Evolutionary conservation across 2,113 vertebrate species (phyloP).

Genomic region (Oryzias curvinotus): DNA sequence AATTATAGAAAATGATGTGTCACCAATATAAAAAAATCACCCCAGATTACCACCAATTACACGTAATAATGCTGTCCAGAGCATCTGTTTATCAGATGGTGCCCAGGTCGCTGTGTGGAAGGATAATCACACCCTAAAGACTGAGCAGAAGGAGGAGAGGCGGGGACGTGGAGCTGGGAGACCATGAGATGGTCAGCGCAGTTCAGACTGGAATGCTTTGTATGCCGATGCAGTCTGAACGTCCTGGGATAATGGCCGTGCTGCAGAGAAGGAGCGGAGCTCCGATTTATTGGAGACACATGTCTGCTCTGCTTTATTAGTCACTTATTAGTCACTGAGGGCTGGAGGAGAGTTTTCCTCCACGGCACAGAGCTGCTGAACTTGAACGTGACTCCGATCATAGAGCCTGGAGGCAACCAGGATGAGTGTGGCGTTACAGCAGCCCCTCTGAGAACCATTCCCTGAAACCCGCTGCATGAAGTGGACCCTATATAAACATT

Average conservation of each 20-base stretch:
- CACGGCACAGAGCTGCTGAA: constrained; percentile 62
- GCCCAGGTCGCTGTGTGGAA: constrained; percentile 38
- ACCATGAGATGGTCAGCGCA: constrained; percentile 47
- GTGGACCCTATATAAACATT: constrained; percentile 41
- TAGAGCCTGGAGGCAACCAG: constrained; percentile 45
- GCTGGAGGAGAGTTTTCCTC: constrained; percentile 52
- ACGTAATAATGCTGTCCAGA: constrained; percentile 70
- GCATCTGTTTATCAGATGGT: constrained; percentile 83
- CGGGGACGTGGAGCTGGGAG: constrained; percentile 39
- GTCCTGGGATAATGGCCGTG: constrained; percentile 54
- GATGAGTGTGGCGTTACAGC: constrained; percentile 52
- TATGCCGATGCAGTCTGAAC: constrained; percentile 48
- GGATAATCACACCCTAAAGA: constrained; percentile 26
- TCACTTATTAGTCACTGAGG: constrained; percentile 71
- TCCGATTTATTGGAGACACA: constrained; percentile 65
- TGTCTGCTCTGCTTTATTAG: constrained; percentile 68
- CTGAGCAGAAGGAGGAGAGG: constrained; percentile 28
- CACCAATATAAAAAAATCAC: constrained; percentile 82
- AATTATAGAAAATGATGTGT: constrained; percentile 92
- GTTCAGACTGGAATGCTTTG: constrained; percentile 55
- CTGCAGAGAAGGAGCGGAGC: constrained; percentile 53
- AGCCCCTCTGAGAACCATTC: constrained; percentile 31
- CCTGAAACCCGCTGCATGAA: constrained; percentile 35
- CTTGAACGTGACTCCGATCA: constrained; percentile 55
- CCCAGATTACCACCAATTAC: constrained; percentile 81